phyloP scores from a whole-genome alignment of 2,113 vertebrate species.

The Polyodon spathula region DNA sequence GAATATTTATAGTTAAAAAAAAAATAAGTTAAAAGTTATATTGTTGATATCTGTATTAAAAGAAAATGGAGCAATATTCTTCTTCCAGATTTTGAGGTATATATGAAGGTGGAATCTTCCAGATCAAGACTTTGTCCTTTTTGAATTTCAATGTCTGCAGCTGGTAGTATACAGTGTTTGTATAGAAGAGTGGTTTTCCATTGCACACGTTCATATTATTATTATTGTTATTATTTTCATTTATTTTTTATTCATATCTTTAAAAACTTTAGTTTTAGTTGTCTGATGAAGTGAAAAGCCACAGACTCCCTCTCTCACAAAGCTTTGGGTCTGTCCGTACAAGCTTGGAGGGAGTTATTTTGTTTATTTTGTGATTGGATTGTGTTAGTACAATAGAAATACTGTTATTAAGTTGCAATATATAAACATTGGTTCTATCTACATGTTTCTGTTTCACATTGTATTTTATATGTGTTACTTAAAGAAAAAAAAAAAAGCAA shows the following conservation, averaged over 20 bases:
- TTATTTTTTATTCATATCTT: slow-evolving; percentile 5
- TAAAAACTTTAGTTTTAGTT: slow-evolving; percentile 3
- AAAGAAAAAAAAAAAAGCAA: neutral
- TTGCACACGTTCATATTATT: slow-evolving; percentile 13
- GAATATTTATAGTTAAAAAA: too few species aligned
- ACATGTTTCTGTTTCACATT: slow-evolving; percentile 36
- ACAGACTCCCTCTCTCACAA: slow-evolving; percentile 9
- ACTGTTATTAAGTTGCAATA: slow-evolving; percentile 38
- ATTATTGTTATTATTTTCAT: slow-evolving; percentile 1
- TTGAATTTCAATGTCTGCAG: too few species aligned
- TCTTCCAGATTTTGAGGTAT: neutral
- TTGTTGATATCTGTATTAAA: slow-evolving; percentile 27
- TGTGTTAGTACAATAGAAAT: slow-evolving; percentile 52
- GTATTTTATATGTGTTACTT: slow-evolving; percentile 43
- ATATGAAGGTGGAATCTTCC: slow-evolving; percentile 34
- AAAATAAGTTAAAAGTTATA: too few species aligned
- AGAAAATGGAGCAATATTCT: slow-evolving; percentile 46
- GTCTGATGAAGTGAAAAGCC: slow-evolving; percentile 4
- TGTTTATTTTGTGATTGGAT: slow-evolving; percentile 48
- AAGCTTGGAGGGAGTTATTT: slow-evolving; percentile 17
- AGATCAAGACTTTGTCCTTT: slow-evolving; percentile 27
- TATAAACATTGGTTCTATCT: slow-evolving; percentile 27
- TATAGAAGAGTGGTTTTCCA: slow-evolving; percentile 33
- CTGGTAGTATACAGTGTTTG: slow-evolving; percentile 25
- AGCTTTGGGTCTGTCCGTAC: neutral